These are phyloP conservation scores for Babyrousa celebensis DNA, from an alignment of 2,797 vertebrate species.

Conservation along the genomic window DNA sequence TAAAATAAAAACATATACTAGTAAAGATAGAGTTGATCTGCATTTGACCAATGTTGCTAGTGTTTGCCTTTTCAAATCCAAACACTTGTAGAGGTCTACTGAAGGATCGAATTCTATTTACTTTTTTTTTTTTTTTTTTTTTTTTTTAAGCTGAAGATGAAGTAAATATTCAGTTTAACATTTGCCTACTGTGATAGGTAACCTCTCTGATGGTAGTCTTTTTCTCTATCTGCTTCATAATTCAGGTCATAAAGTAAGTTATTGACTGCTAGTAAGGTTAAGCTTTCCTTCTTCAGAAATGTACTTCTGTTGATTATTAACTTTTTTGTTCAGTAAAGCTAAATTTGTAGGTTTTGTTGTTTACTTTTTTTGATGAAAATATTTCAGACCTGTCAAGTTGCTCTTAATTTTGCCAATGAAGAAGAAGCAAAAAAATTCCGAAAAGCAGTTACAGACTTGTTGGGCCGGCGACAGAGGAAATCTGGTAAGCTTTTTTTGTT, in stretches of 20 bases:
- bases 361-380: slow-evolving; percentile 77
- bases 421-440: slow-evolving; percentile 98
- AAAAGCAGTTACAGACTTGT: slow-evolving; percentile 94
- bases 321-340: slow-evolving; percentile 61
- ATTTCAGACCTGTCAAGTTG: slow-evolving; percentile 96
- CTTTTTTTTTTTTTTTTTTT: neutral
- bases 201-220: slow-evolving; percentile 5
- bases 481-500: slow-evolving; percentile 92
- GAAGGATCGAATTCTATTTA: slow-evolving; percentile 4
- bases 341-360: slow-evolving; percentile 57
- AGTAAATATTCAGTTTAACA: slow-evolving; percentile 37
- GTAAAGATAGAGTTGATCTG: slow-evolving; percentile 11
- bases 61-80: slow-evolving; percentile 60
- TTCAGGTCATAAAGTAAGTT: slow-evolving; percentile 51
- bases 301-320: slow-evolving; percentile 10
- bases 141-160: neutral
- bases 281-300: slow-evolving; percentile 59
- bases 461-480: slow-evolving; percentile 96
- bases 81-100: slow-evolving; percentile 12
- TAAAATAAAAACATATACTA: slow-evolving; percentile 33
- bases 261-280: slow-evolving; percentile 25
- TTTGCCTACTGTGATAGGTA: neutral
- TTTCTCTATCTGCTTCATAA: slow-evolving; percentile 42
- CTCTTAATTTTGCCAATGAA: slow-evolving; percentile 99
- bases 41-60: slow-evolving; percentile 19